Evolutionary conservation across 2,797 vertebrate species (phyloP), one percentile per base, ranked within the genome.

Genomic region (Diglossa cyanea): DNA sequence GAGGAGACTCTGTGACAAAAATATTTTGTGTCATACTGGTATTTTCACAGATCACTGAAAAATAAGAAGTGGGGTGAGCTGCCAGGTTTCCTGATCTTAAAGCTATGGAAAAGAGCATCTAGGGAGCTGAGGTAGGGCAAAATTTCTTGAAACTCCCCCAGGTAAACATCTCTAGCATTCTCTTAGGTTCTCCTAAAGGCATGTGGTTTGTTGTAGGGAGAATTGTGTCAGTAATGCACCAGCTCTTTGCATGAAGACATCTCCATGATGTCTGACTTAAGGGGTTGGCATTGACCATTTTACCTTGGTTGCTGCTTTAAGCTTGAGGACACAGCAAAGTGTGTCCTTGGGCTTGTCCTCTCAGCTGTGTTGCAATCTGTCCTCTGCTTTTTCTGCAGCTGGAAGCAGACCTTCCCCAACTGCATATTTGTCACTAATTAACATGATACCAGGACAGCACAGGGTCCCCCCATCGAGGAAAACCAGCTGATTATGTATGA

Each of bases 271-370:
- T 31, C n/a, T 79, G n/a, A 33, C n/a, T 79, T 63, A 17, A 53
- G 12, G 25, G 25, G 3, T 75, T 1, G 2, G 3, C 10, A 24
- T 0, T 6, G 60, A 25, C 35, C 1, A 0, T 39, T 72, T 53
- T 53, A 45, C 30, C 3, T 61, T 84, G 30, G 8, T 73, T 8
- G 9, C 37, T 48, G 30, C 42, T 82, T 81, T 60, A 35, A 73
- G 13, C 33, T 66, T 74, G 44, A 57, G n/a, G 7, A 51, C 20
- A 39, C 17, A 51, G 19, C 17, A 42, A 33, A 73, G 13, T 67
- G 4, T 17, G 31, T 77, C 21, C 21, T 24, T 60, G 48, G n/a
- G 24, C 47, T 88, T 76, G 4, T 85, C 20, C 25, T 82, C 10
- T 40, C 62, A 24, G 24, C 39, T 74, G 0, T 60, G 12, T 63